Percentiles rank a stretch among this genome's conserved stretches.
phyloP scores from a whole-genome alignment of 1,140 invertebrate species.

The Nomia melanderi region DNA sequence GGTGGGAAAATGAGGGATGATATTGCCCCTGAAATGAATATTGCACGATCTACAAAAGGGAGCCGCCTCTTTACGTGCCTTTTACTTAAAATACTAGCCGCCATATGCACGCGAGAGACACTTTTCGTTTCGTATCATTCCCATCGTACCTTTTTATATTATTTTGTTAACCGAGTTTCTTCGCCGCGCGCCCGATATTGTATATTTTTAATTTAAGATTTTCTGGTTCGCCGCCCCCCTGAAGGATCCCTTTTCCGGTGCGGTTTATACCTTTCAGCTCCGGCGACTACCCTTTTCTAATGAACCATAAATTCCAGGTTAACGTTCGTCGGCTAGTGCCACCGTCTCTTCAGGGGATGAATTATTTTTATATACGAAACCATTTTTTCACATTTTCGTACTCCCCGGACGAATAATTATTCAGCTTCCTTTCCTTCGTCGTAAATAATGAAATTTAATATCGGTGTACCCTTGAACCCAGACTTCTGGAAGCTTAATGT shows the following conservation, averaged over 20 bases:
- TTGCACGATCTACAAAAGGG: background rate
- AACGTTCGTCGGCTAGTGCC: conserved; percentile 22
- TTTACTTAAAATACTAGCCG: background rate
- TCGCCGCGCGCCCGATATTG: background rate
- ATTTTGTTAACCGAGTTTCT: background rate
- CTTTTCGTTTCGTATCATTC: no score
- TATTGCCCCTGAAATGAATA: background rate
- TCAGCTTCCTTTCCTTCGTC: background rate
- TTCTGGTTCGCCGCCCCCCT: background rate
- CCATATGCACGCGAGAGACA: background rate
- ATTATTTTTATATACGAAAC: conserved; percentile 37
- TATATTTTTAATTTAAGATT: conserved; percentile 30
- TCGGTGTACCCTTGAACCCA: background rate
- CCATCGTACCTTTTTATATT: background rate
- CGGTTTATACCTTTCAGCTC: conserved; percentile 37
- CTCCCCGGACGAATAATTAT: background rate
- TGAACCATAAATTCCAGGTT: conserved; percentile 50
- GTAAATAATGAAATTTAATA: background rate
- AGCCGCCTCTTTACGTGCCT: background rate
- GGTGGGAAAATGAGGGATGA: background rate
- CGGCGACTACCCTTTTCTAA: conserved; percentile 41
- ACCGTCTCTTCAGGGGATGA: conserved; percentile 28
- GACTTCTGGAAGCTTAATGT: no score
- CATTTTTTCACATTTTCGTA: background rate
- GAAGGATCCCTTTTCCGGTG: conserved; percentile 38